These are phyloP conservation scores for Seriola dumerili DNA, from an alignment of 2,113 vertebrate genomes.

Conservation along the genomic window DNA sequence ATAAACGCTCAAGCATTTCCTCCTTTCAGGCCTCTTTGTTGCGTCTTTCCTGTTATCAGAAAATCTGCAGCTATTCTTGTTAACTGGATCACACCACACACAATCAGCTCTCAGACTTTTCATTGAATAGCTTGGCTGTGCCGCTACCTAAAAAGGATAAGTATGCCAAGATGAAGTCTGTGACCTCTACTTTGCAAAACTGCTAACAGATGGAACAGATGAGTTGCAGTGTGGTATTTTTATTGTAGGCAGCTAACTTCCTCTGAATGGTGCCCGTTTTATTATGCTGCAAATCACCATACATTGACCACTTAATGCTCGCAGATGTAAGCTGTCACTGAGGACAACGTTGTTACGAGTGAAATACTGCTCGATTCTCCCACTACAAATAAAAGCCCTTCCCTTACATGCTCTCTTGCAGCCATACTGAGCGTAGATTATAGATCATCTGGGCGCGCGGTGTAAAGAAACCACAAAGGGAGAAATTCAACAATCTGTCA, in stretches of 20 bases:
- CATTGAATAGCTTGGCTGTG: slow-evolving; percentile 45
- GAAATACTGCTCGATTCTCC: slow-evolving; percentile 30
- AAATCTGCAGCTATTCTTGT: slow-evolving; percentile 51
- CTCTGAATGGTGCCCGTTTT: slow-evolving; percentile 51
- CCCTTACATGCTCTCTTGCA: slow-evolving; percentile 28
- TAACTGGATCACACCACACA: slow-evolving; percentile 73
- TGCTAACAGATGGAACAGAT: slow-evolving; percentile 69
- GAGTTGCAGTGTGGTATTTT: slow-evolving; percentile 58
- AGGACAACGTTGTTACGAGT: slow-evolving; percentile 23
- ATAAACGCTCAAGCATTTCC: not conserved
- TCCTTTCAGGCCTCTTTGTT: slow-evolving; percentile 25
- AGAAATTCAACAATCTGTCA: slow-evolving; percentile 64
- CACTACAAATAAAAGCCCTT: slow-evolving; percentile 26
- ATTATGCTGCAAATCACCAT: slow-evolving; percentile 57
- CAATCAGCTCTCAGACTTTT: slow-evolving; percentile 57
- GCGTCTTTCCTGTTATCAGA: slow-evolving; percentile 34
- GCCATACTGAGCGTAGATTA: slow-evolving; percentile 23
- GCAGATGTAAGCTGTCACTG: slow-evolving; percentile 58
- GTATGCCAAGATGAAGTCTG: slow-evolving; percentile 58
- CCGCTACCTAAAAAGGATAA: slow-evolving; percentile 80
- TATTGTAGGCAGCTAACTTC: slow-evolving; percentile 41
- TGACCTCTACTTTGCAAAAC: slow-evolving; percentile 67
- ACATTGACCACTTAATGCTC: slow-evolving; percentile 48
- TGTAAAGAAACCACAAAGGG: slow-evolving; percentile 49
- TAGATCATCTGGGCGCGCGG: slow-evolving; percentile 36